Conservation (phyloP, 2,113 vertebrate species). For the Spheniscus mendiculus region DNA sequence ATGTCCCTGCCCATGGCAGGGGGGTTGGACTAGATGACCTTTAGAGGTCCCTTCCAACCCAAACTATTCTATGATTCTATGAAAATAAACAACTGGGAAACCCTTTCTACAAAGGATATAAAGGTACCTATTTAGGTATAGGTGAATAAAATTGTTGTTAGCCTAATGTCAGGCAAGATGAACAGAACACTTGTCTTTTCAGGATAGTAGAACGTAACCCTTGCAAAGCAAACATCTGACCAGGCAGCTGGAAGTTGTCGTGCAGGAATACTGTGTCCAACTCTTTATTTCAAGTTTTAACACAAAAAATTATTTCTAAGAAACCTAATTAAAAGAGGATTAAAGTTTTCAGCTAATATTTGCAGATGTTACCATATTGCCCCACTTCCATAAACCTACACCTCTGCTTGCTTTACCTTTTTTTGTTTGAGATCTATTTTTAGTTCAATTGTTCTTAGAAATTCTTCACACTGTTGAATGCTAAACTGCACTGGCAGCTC, state of each 20-base stretch:
- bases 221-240: not conserved
- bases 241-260: not conserved
- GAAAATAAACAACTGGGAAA: not conserved
- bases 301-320: not conserved
- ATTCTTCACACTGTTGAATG: not conserved
- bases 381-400: not conserved
- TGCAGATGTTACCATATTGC: not conserved
- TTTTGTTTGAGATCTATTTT: not conserved
- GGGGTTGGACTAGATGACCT: too few species aligned
- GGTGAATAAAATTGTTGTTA: not conserved
- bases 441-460: not conserved
- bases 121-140: not conserved
- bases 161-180: not conserved
- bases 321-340: not conserved
- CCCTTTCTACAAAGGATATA: not conserved
- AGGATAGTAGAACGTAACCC: not conserved
- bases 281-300: not conserved
- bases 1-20: too few species aligned
- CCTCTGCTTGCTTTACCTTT: not conserved
- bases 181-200: not conserved
- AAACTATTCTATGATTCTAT: too few species aligned
- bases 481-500: not conserved
- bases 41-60: too few species aligned
- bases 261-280: rapidly evolving
- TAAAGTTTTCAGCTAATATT: not conserved